Conservation (phyloP, 2,113 vertebrate species). For the Cariama cristata region DNA sequence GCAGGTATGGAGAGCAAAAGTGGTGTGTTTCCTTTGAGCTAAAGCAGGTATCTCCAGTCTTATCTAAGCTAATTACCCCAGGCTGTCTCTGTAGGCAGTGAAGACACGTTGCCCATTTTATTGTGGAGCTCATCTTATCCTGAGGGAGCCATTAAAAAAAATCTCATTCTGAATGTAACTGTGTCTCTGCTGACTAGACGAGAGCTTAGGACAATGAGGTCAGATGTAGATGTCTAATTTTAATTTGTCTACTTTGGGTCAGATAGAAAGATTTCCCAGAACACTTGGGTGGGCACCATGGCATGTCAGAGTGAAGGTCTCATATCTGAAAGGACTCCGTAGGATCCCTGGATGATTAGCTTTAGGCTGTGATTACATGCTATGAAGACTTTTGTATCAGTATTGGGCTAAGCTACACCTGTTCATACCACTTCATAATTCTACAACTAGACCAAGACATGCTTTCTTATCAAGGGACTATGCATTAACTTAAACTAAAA, state of each 20-base stretch:
- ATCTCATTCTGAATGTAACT: not conserved
- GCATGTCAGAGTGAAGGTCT: not conserved
- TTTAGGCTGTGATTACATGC: not conserved
- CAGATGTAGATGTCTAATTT: not conserved
- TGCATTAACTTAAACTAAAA: not conserved
- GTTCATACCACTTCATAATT: not conserved
- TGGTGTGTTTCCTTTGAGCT: not conserved
- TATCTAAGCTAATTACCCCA: not conserved
- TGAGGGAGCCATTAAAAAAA: not conserved
- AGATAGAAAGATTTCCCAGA: not conserved
- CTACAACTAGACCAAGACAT: not conserved
- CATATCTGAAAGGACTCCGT: not conserved
- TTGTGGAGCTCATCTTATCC: not conserved
- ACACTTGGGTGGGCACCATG: not conserved
- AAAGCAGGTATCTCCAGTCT: not conserved
- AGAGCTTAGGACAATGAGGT: not conserved
- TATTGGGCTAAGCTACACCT: not conserved
- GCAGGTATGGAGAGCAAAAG: not conserved
- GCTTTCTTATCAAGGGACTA: not conserved
- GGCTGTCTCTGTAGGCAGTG: not conserved
- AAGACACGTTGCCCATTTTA: slow-evolving; percentile 8
- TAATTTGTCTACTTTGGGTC: not conserved
- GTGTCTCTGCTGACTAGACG: not conserved
- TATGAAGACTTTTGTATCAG: not conserved
- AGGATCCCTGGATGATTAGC: not conserved